Evolutionary conservation across 1,140 invertebrate species (phyloP).

Genomic region (Conus ventricosus): DNA sequence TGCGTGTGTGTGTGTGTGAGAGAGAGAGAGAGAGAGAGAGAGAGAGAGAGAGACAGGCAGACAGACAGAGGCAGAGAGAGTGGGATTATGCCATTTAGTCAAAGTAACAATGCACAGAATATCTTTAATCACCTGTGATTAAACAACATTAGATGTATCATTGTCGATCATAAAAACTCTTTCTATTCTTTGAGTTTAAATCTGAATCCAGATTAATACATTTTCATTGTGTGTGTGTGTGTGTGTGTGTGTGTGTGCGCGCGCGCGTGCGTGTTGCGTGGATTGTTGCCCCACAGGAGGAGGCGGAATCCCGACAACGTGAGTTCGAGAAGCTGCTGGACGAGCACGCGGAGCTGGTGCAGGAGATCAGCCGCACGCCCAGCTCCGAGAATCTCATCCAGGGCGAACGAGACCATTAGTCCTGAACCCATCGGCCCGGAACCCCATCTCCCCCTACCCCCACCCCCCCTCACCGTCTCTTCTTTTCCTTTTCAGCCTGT

Average conservation of each 20-base stretch:
- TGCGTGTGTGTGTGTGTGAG: no score
- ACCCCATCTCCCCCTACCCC: background rate
- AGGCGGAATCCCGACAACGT: slow-evolving; percentile 61
- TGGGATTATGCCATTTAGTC: no score
- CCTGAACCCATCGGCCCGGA: background rate
- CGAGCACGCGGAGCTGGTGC: slow-evolving; percentile 66
- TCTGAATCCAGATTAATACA: no score
- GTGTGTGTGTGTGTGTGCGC: background rate
- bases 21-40: no score
- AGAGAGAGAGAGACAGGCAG: no score
- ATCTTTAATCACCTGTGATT: no score
- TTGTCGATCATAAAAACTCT: no score
- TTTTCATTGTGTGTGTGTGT: background rate
- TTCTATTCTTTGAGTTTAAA: no score
- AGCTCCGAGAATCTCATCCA: slow-evolving; percentile 57
- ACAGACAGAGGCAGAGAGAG: no score
- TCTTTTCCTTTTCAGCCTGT: background rate
- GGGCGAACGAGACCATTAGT: slow-evolving; percentile 39
- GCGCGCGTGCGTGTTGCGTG: no score
- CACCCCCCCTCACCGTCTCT: background rate
- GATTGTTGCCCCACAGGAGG: slow-evolving; percentile 46
- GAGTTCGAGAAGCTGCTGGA: slow-evolving; percentile 64
- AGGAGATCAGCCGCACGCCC: slow-evolving; percentile 61
- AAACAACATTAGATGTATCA: no score
- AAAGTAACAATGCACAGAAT: no score